Conservation (phyloP, 2,888 invertebrate species). For the Agonopterix alstromeriana region DNA sequence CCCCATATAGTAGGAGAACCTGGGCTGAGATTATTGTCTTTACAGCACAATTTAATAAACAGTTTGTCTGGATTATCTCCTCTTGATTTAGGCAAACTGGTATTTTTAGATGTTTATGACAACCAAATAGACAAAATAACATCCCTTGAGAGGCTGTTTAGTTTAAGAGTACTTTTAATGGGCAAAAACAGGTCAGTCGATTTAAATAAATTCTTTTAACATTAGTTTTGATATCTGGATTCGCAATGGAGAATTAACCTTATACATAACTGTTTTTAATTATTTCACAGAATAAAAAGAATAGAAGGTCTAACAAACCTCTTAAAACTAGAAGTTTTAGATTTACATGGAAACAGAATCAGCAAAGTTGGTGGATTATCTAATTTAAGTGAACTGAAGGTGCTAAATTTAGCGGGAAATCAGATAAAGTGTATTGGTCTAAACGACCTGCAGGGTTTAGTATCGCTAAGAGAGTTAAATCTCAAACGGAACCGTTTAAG, state of each 20-base stretch:
- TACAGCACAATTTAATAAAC: constrained; percentile 94
- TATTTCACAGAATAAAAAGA: constrained; percentile 80
- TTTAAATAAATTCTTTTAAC: background rate
- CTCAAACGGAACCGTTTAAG: constrained; percentile 90
- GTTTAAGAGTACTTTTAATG: constrained; percentile 89
- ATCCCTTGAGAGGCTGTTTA: constrained; percentile 85
- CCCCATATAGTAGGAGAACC: constrained; percentile 90
- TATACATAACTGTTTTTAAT: background rate
- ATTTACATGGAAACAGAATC: constrained; percentile 95
- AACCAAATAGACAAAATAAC: constrained; percentile 94
- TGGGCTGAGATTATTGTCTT: constrained; percentile 87
- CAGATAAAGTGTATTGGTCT: constrained; percentile 86
- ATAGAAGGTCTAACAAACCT: constrained; percentile 86
- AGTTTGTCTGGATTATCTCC: constrained; percentile 79
- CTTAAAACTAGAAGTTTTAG: constrained; percentile 90
- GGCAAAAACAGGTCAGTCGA: constrained; percentile 89
- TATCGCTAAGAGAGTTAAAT: constrained; percentile 90
- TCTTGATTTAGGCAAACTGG: constrained; percentile 82
- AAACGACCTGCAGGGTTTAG: constrained; percentile 86
- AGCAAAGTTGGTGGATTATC: constrained; percentile 82
- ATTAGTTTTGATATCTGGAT: background rate
- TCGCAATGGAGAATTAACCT: background rate
- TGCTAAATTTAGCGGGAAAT: constrained; percentile 95
- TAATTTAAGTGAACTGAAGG: constrained; percentile 86
- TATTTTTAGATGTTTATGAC: constrained; percentile 95